These are phyloP conservation scores for Apomyelois bistriatella DNA, from an alignment of 2,888 invertebrate species.

Conservation along the genomic window DNA sequence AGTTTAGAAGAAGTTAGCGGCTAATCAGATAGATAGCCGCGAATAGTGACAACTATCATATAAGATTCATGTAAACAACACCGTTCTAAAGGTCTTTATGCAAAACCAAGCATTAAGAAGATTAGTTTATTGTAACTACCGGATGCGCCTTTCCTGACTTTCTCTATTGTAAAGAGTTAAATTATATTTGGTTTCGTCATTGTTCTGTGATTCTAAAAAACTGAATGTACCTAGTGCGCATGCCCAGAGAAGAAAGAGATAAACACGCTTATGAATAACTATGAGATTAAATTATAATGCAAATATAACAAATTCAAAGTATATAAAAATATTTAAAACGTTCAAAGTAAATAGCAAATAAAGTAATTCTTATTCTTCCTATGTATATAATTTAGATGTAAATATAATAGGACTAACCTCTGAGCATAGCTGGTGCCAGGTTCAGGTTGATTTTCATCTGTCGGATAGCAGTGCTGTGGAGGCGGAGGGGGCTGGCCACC, in stretches of 20 bases:
- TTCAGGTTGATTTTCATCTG: constrained; percentile 90
- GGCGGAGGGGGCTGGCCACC: constrained; percentile 75
- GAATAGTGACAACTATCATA: too few species aligned
- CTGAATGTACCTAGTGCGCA: constrained; percentile 24
- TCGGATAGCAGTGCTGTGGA: constrained; percentile 79
- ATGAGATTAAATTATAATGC: too few species aligned
- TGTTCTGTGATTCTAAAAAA: neutral
- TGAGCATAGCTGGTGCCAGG: constrained; percentile 78
- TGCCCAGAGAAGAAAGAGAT: constrained; percentile 30
- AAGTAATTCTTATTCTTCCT: too few species aligned
- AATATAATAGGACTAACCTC: constrained; percentile 44
- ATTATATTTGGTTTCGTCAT: neutral
- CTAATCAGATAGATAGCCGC: too few species aligned
- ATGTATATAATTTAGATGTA: too few species aligned
- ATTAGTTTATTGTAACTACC: neutral
- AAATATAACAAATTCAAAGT: too few species aligned
- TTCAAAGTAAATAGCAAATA: neutral
- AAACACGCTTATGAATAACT: too few species aligned
- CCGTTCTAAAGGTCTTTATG: too few species aligned
- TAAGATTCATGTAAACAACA: too few species aligned
- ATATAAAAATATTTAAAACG: neutral
- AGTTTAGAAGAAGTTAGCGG: too few species aligned
- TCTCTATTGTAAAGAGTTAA: neutral
- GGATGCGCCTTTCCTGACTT: neutral
- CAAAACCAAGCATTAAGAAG: too few species aligned